Conservation (phyloP, 92 coral and sea anemone species). For the Isaurus tuberculatus region DNA sequence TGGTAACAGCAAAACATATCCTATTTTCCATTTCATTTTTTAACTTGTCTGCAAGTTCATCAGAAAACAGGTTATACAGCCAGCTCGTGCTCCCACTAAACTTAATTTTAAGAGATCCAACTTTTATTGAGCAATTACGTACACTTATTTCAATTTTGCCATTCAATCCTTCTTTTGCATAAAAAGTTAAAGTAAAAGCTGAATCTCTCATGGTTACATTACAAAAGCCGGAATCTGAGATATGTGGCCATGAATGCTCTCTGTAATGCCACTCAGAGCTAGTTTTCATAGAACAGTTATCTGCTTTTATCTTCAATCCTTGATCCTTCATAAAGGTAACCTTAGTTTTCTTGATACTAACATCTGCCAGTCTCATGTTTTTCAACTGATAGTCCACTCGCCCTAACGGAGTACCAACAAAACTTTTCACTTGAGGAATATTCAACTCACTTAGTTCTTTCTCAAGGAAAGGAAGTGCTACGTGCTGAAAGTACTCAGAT, state of each 20-base stretch:
- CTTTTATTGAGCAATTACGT: constrained; percentile 64
- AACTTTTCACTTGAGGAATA: constrained; percentile 68
- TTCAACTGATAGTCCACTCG: constrained; percentile 70
- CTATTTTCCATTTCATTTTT: constrained; percentile 64
- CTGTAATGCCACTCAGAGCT: constrained; percentile 82
- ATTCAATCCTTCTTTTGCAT: constrained; percentile 55
- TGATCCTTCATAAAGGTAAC: constrained; percentile 56
- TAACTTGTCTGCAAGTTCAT: constrained; percentile 66
- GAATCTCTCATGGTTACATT: constrained; percentile 65
- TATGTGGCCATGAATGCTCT: constrained; percentile 86
- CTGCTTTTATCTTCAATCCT: constrained; percentile 65
- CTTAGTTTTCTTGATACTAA: constrained; percentile 70
- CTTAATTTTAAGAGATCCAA: constrained; percentile 73
- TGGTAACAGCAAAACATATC: constrained; percentile 69
- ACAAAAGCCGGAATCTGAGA: constrained; percentile 87
- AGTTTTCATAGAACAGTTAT: constrained; percentile 67
- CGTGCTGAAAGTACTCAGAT: constrained; percentile 66
- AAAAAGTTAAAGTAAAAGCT: constrained; percentile 69
- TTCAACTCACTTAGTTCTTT: constrained; percentile 67
- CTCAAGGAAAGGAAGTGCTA: constrained; percentile 77
- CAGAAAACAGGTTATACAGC: constrained; percentile 84
- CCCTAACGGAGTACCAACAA: constrained; percentile 77
- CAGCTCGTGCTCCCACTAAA: constrained; percentile 89
- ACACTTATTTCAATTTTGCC: constrained; percentile 60
- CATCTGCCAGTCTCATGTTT: constrained; percentile 74